Evolutionary conservation across 2,888 invertebrate genomes (phyloP).

Genomic region (Eupithecia insigniata): DNA sequence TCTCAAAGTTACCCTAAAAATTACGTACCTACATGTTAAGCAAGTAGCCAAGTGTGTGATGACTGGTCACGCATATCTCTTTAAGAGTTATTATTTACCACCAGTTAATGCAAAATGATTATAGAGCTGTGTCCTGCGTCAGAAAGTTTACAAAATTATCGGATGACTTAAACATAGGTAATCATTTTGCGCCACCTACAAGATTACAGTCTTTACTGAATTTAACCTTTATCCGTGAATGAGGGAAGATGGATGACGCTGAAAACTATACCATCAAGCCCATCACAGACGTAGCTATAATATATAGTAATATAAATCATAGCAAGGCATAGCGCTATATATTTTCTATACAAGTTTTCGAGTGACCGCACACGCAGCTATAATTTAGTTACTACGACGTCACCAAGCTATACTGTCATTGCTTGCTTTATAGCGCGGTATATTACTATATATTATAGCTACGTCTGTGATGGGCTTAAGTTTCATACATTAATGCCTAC

Average conservation of each 20-base stretch:
- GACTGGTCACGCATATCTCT: neutral
- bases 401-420: too few relatives aligned
- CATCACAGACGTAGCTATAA: too few relatives aligned
- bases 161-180: neutral
- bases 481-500: too few relatives aligned
- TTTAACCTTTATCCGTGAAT: neutral
- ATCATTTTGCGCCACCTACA: neutral
- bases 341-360: too few relatives aligned
- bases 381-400: too few relatives aligned
- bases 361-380: too few relatives aligned
- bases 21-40: neutral
- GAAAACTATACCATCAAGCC: too few relatives aligned
- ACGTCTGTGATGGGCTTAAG: too few relatives aligned
- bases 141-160: constrained; percentile 3
- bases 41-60: neutral
- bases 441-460: too few relatives aligned
- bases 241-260: neutral
- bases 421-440: too few relatives aligned
- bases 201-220: neutral
- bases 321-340: too few relatives aligned
- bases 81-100: neutral
- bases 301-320: too few relatives aligned
- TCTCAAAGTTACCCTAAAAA: neutral
- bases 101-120: constrained; percentile 1
- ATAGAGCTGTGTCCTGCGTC: neutral